Percentiles rank a stretch among this genome's conserved stretches.
Conservation (phyloP, 1,140 invertebrate genomes). For the Drosophila kohkoa region DNA sequence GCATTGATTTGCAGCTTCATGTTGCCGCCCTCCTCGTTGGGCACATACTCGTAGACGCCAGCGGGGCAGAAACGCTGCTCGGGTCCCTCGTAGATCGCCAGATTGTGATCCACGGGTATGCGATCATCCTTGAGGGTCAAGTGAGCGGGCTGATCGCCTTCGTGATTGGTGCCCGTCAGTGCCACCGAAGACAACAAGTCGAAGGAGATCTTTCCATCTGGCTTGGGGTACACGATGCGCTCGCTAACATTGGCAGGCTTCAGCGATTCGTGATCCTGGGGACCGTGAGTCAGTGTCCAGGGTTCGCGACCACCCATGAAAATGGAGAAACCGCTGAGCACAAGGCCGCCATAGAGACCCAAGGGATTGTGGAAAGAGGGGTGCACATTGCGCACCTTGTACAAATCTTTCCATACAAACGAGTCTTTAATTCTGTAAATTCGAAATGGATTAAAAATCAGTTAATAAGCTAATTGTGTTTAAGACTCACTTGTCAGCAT, state of each 20-base stretch:
- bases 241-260: conserved; percentile 93
- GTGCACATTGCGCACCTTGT: conserved; percentile 94
- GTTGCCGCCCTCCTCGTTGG: conserved; percentile 93
- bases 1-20: conserved; percentile 98
- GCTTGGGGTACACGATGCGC: conserved; percentile 98
- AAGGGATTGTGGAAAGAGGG: conserved; percentile 97
- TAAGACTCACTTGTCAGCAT: conserved; percentile 88
- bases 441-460: background rate
- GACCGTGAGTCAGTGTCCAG: conserved; percentile 97
- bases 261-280: conserved; percentile 93
- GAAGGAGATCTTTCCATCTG: conserved; percentile 97
- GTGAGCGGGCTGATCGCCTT: conserved; percentile 98
- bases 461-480: background rate
- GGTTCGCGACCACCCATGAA: conserved; percentile 95
- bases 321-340: conserved; percentile 96
- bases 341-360: conserved; percentile 96
- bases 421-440: conserved; percentile 89
- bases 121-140: conserved; percentile 96
- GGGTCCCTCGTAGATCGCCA: conserved; percentile 95
- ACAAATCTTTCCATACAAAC: conserved; percentile 96
- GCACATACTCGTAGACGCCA: conserved; percentile 98
- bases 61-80: conserved; percentile 99
- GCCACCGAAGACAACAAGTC: conserved; percentile 98
- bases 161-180: conserved; percentile 99
- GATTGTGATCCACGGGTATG: conserved; percentile 95